Base-by-base conservation (phyloP, 2,113 vertebrate genomes). In the Grammatotria lemairii region DNA sequence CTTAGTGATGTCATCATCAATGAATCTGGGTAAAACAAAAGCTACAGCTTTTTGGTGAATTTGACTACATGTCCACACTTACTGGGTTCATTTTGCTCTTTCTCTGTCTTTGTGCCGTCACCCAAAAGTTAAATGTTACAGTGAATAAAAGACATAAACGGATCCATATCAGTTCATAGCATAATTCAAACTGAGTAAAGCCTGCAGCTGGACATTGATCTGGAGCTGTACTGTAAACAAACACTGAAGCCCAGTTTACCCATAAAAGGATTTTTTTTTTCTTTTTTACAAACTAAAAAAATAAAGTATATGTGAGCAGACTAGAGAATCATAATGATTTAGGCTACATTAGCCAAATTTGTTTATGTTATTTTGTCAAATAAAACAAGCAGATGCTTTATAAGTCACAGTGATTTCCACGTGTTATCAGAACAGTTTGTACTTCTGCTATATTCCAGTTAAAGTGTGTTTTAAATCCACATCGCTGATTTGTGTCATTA, bases 261-360 rank as follows among this genome's bases (percentile, higher is more conserved):
- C 57, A 17, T 31, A 17, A 60, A 60, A 60, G 0, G 3, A 6
- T 6, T 9, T 9, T 2, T 49, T 49, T 16, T 31, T 31, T 9
- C 5, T 60, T 17, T 31, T 0, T 0, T 60, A 19, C 57, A 33
- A 60, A 33, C 57, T 60, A 33, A 60, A 60, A 60, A 19, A 33
- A 60, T 0, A 60, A 60, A 60, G 57, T 60, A 6, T 4, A 60
- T 60, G 5, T 6, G 57, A 60, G 57, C 28, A 60, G 55, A 58
- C 26, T 60, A 17, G 58, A 33, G 9, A 33, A 33, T 35, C 16
- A 19, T 17, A 31, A 60, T 33, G 16, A 63, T 58, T 58, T 58
- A 58, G 0, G 55, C 3, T 58, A 63, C 31, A 11, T 63, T 35
- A 35, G 31, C 6, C 58, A 35, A 35, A 11, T 1, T 33, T 63